Evolutionary conservation across 64 coral and sea anemone genomes (phyloP), one percentile per base, ranked within the genome.

Genomic region (Actinia equina): DNA sequence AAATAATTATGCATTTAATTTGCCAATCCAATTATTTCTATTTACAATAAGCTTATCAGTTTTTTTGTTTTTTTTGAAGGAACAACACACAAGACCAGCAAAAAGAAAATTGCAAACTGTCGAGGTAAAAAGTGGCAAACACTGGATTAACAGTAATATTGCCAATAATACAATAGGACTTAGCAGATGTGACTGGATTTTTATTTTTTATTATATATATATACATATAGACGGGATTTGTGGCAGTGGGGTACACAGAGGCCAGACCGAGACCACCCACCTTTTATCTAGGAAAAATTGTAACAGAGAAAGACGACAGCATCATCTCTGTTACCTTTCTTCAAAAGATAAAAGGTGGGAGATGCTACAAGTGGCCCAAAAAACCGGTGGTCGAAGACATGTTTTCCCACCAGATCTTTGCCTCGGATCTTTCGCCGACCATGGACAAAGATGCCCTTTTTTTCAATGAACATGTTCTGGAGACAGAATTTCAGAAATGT

Each of bases 271-370:
- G 17, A 42, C 43, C 43, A n/a, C 43, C 74, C 74, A 77, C 74
- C 25, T 77, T 77, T 77, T 77, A 77, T 77, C 23, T 77, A 77
- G 74, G 74, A 77, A 77, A 44, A 77, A 77, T 77, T 77, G 74
- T 77, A 77, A 77, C 74, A 11, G 74, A 77, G 43, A 44, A 77
- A 77, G 74, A 77, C 26, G 43, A 77, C 43, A 30, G 43, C 6
- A 77, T 8, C 12, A 77, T 41, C 74, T 77, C 74, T 77, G 74
- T 77, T 77, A 77, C 23, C 7, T 77, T 77, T 77, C 27, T 77
- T 8, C 74, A 77, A 77, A 77, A 77, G 74, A 77, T 77, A 37
- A 77, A 77, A 44, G 74, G 74, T 77, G 74, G 74, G 23, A 44
- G 74, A 77, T 22, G 74, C 74, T 77, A 77, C 74, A 77, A 22